phyloP scores from a whole-genome alignment of 1,140 invertebrate species.

The Hycleus phaleratus region DNA sequence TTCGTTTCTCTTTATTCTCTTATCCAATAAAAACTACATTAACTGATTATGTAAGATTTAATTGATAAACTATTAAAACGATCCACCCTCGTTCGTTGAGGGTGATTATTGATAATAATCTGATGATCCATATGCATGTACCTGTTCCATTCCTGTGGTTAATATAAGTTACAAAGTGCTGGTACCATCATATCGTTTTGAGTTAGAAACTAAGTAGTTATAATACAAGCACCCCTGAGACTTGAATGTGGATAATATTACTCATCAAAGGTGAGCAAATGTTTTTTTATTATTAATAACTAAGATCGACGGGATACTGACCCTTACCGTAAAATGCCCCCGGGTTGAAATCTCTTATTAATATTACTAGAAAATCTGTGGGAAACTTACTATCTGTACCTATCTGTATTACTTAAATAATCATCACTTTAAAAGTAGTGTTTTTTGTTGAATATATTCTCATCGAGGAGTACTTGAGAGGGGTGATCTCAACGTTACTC shows the following conservation, averaged over 20 bases:
- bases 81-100: no score
- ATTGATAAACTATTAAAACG: no score
- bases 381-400: not conserved
- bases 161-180: conserved; percentile 3
- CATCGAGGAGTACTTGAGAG: not conserved
- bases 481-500: conserved; percentile 5
- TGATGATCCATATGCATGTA: not conserved
- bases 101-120: no score
- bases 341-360: conserved; percentile 7
- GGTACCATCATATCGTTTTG: not conserved
- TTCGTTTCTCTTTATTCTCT: not conserved
- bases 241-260: conserved; percentile 1
- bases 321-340: conserved; percentile 6
- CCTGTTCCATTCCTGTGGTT: conserved; percentile 6
- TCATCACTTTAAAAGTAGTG: not conserved
- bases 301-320: conserved; percentile 9
- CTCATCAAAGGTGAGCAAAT: conserved; percentile 13
- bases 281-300: conserved; percentile 8
- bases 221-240: conserved; percentile 6
- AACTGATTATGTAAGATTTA: no score
- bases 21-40: no score
- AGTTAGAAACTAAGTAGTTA: conserved; percentile 2
- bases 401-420: not conserved
- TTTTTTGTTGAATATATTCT: not conserved
- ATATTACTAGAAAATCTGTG: conserved; percentile 9